Base-by-base conservation (phyloP, 1,140 invertebrate species). In the Leptopilina boulardi region DNA sequence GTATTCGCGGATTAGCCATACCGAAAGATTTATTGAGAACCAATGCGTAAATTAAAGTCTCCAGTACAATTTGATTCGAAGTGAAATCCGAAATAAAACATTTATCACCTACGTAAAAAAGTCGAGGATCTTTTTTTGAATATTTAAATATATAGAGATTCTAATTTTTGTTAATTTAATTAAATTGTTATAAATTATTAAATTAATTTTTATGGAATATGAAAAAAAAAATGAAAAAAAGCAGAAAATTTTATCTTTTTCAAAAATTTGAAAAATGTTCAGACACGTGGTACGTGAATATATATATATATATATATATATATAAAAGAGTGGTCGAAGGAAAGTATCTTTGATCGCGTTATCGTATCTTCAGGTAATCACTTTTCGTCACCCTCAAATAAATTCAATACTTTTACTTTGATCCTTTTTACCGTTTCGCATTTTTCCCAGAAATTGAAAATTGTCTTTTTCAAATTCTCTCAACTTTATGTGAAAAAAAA, bases 271-370 rank as follows among this genome's bases (percentile, higher is more conserved):
- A 19, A 56, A 23, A 56, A 6, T 26, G 2, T 0, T 19, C 5
- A 56, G 19, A 56, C 77, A 80, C 75, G 70, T 75, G 77, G 78
- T 76, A 85, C 70, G 80, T 84, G 81, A n/a, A n/a, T n/a, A n/a
- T n/a, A n/a, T n/a, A n/a, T n/a, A n/a, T n/a, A n/a, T n/a, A n/a
- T n/a, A n/a, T n/a, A n/a, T n/a, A n/a, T n/a, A n/a, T n/a, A n/a
- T n/a, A n/a, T n/a, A n/a, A n/a, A n/a, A n/a, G n/a, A 56, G 79
- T 76, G 79, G 79, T 72, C 79, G 77, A 79, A 80, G 80, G 80
- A 75, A 76, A 83, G 82, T 72, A 71, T 74, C 77, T 83, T 83
- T 85, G 83, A 86, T 86, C 83, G 75, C 80, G 83, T 86, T 86
- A 86, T 80, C 83, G 84, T 77, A 74, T 84, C 84, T 74, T 82